Conservation (phyloP, 2,888 invertebrate genomes). For the Synergus itoensis region DNA sequence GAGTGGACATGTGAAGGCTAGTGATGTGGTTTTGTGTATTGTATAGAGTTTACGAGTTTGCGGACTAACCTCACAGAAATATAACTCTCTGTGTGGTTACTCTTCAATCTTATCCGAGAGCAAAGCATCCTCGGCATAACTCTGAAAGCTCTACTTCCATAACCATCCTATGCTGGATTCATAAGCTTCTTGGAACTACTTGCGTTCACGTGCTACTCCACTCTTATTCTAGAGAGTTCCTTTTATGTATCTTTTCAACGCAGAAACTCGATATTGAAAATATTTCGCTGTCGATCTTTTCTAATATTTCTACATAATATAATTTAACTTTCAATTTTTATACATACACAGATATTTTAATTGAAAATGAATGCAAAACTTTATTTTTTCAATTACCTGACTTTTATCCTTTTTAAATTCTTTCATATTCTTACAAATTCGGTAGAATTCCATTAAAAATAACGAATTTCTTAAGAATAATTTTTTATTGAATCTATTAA, state of each 20-base stretch:
- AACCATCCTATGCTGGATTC: slow-evolving; percentile 62
- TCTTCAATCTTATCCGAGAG: slow-evolving; percentile 70
- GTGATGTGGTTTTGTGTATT: slow-evolving; percentile 23
- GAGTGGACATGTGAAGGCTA: slow-evolving; percentile 8
- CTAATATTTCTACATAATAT: not conserved
- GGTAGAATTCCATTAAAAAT: too few relatives aligned
- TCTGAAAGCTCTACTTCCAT: slow-evolving; percentile 58
- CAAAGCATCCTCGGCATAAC: slow-evolving; percentile 69
- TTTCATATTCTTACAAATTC: too few relatives aligned
- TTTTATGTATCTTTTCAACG: not conserved
- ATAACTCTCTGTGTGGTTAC: slow-evolving; percentile 69
- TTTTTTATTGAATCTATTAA: too few relatives aligned
- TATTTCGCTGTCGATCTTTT: not conserved
- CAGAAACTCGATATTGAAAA: slow-evolving; percentile 17
- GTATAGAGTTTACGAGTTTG: slow-evolving; percentile 64
- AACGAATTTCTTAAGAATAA: too few relatives aligned
- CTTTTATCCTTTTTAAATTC: too few relatives aligned
- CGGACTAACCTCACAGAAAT: slow-evolving; percentile 71
- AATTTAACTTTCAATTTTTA: not conserved
- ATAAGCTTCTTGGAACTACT: slow-evolving; percentile 62
- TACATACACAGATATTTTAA: too few relatives aligned
- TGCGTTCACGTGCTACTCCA: slow-evolving; percentile 40
- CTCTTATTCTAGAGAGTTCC: slow-evolving; percentile 14
- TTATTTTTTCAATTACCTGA: too few relatives aligned
- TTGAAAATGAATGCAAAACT: too few relatives aligned